phyloP scores from a whole-genome alignment of 2,888 invertebrate species.

The Scaptomyza cyrtandrae region DNA sequence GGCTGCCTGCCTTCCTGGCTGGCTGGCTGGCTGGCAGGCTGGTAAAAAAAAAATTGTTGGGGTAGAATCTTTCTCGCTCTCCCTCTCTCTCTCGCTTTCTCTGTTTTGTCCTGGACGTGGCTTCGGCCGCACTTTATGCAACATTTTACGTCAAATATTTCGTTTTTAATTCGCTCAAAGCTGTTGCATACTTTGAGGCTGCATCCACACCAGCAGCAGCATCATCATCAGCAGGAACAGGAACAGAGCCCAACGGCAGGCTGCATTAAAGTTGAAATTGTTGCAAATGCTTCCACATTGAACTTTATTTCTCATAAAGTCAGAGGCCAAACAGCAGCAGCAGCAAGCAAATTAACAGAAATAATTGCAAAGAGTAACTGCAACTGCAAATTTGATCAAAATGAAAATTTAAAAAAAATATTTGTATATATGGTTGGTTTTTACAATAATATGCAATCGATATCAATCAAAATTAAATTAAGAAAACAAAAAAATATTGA shows the following conservation, averaged over 20 bases:
- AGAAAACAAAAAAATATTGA: background rate
- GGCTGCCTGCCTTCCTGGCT: background rate
- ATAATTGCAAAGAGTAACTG: background rate
- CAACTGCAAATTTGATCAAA: background rate
- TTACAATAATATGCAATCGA: background rate
- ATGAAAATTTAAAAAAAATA: background rate
- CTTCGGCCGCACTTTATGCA: constrained; percentile 41
- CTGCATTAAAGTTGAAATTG: constrained; percentile 48
- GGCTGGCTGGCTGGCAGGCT: background rate
- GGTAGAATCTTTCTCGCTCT: background rate
- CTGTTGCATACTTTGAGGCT: constrained; percentile 39
- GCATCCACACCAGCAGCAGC: constrained; percentile 11
- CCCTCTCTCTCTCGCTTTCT: background rate
- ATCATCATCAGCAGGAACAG: background rate
- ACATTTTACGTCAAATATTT: constrained; percentile 53
- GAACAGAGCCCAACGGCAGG: background rate
- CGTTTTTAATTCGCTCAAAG: constrained; percentile 50
- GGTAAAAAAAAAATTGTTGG: background rate
- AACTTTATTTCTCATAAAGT: constrained; percentile 15
- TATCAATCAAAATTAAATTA: background rate
- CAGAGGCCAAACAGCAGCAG: background rate
- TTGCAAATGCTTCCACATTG: constrained; percentile 36
- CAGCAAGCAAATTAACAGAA: constrained; percentile 5
- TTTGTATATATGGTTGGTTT: background rate
- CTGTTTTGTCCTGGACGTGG: constrained; percentile 18